Evolutionary conservation across 1,140 invertebrate genomes (phyloP).

Genomic region (Drosophila seguyi): DNA sequence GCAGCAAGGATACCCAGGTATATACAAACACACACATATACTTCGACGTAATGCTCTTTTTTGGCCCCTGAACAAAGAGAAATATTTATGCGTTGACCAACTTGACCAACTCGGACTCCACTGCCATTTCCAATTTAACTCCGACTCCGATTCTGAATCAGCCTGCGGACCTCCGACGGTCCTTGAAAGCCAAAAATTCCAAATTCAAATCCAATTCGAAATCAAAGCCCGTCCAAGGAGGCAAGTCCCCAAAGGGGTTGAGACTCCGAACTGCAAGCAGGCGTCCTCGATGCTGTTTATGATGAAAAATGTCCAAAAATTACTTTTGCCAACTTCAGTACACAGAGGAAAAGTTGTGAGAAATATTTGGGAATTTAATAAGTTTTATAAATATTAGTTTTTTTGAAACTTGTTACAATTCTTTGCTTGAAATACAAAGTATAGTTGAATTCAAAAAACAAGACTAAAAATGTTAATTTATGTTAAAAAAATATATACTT

Average conservation of each 20-base stretch:
- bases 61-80: conserved; percentile 69
- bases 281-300: conserved; percentile 62
- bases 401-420: too few species aligned
- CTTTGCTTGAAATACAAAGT: too few species aligned
- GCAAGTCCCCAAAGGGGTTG: conserved; percentile 37
- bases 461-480: neutral
- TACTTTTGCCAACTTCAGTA: conserved; percentile 52
- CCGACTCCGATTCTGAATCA: conserved; percentile 3
- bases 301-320: conserved; percentile 82
- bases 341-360: neutral
- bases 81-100: conserved; percentile 80
- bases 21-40: conserved; percentile 4
- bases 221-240: conserved; percentile 63
- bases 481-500: too few species aligned
- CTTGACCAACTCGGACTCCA: conserved; percentile 49
- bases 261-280: conserved; percentile 27
- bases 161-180: conserved; percentile 45
- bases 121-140: conserved; percentile 27
- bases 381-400: too few species aligned
- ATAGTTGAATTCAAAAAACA: too few species aligned
- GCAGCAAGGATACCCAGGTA: conserved; percentile 16
- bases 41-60: conserved; percentile 42
- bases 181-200: conserved; percentile 76
- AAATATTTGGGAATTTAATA: too few species aligned
- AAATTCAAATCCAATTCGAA: conserved; percentile 83